Evolutionary conservation across 2,797 vertebrate species (phyloP).

Genomic region (Chloroceryle amazona): DNA sequence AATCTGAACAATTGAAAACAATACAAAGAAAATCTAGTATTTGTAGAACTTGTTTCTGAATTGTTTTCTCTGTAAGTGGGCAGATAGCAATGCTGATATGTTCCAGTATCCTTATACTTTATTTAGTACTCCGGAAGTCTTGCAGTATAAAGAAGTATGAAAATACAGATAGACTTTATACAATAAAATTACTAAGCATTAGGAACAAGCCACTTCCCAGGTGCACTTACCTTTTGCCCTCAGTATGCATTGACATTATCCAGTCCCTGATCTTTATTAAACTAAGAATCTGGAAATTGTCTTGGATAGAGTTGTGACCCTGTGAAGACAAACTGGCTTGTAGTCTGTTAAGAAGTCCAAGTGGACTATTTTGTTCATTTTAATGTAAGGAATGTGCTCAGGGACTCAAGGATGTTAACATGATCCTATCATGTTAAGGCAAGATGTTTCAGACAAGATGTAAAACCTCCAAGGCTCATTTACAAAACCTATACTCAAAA

Average conservation of each 20-base stretch:
- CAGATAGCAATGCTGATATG: background rate
- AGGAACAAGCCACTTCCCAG: background rate
- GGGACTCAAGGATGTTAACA: background rate
- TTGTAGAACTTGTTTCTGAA: background rate
- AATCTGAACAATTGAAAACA: background rate
- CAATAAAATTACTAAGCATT: background rate
- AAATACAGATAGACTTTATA: background rate
- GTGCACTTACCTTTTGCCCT: background rate
- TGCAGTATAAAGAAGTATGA: background rate
- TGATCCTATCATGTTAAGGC: background rate
- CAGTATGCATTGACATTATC: background rate
- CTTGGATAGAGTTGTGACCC: background rate
- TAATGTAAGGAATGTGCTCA: background rate
- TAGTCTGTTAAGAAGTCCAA: background rate
- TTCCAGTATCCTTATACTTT: background rate
- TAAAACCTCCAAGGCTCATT: background rate
- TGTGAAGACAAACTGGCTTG: background rate
- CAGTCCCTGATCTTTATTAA: background rate
- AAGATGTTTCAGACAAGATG: background rate
- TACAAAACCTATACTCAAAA: background rate
- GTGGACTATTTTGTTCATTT: background rate
- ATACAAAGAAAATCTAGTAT: background rate
- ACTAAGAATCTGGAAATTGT: background rate
- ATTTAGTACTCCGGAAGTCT: background rate
- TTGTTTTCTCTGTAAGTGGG: background rate